Conservation (phyloP, 2,888 invertebrate genomes). For the Arge pagana region DNA sequence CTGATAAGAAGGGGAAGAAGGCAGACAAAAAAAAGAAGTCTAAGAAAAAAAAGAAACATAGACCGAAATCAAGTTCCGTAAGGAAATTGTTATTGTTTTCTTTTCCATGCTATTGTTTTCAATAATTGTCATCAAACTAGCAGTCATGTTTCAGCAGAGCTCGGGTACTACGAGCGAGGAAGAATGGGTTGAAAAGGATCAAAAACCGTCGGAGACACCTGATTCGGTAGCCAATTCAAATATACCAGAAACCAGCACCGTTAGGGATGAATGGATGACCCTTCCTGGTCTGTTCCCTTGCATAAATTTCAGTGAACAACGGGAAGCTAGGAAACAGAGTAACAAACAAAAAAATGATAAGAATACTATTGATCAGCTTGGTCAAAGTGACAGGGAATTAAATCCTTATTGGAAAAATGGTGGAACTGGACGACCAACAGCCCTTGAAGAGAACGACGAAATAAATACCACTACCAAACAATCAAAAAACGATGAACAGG, state of each 20-base stretch:
- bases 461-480: too few species aligned
- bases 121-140: not conserved
- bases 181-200: conserved; percentile 10
- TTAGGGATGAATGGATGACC: conserved; percentile 82
- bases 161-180: conserved; percentile 5
- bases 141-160: not conserved
- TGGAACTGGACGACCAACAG: conserved; percentile 78
- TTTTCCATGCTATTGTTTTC: not conserved
- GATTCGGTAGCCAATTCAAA: too few species aligned
- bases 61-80: conserved; percentile 12
- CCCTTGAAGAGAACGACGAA: conserved; percentile 40
- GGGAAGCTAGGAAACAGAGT: conserved; percentile 57
- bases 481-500: conserved; percentile 38
- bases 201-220: not conserved
- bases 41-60: conserved; percentile 27
- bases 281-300: conserved; percentile 63
- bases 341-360: conserved; percentile 62
- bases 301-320: conserved; percentile 55
- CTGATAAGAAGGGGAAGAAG: conserved; percentile 28
- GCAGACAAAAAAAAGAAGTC: conserved; percentile 35
- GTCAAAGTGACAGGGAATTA: conserved; percentile 75
- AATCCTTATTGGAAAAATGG: conserved; percentile 94
- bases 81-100: not conserved
- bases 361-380: conserved; percentile 69
- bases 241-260: conserved; percentile 37